A percentile compares a stretch with the other conserved stretches of the same genome.
These are phyloP conservation scores for Ceryle rudis DNA, from an alignment of 2,797 vertebrate genomes.

Conservation along the genomic window DNA sequence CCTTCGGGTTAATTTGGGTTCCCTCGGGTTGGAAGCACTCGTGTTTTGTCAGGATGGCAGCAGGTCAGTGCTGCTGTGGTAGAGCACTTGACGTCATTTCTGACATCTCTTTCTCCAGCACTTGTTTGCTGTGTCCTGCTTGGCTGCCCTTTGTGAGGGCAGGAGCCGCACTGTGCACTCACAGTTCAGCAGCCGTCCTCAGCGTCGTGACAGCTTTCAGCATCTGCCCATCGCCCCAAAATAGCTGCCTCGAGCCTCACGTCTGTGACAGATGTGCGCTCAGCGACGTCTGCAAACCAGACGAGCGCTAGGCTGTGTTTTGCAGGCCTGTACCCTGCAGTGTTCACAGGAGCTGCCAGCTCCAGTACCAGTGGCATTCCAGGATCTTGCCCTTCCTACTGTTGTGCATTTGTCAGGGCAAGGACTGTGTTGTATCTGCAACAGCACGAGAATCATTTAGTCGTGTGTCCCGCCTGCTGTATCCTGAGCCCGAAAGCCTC, in stretches of 20 bases:
- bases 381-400: not conserved
- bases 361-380: not conserved
- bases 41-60: not conserved
- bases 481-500: not conserved
- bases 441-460: accelerated
- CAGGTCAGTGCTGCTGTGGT: not conserved
- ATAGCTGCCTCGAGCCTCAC: not conserved
- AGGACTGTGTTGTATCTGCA: not conserved
- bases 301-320: not conserved
- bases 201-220: not conserved
- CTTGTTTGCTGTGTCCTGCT: not conserved
- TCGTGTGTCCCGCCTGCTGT: not conserved
- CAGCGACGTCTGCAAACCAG: not conserved
- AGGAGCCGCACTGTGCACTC: not conserved
- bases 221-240: not conserved
- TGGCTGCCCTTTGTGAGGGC: not conserved
- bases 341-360: not conserved
- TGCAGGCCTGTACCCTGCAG: not conserved
- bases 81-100: not conserved
- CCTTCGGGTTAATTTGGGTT: not conserved
- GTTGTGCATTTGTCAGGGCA: not conserved
- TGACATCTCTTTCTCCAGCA: not conserved
- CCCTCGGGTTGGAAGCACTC: not conserved
- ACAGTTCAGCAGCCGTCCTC: not conserved
- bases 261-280: not conserved